Conservation (phyloP, 2,113 vertebrate genomes). For the Sylvilagus bachmani region DNA sequence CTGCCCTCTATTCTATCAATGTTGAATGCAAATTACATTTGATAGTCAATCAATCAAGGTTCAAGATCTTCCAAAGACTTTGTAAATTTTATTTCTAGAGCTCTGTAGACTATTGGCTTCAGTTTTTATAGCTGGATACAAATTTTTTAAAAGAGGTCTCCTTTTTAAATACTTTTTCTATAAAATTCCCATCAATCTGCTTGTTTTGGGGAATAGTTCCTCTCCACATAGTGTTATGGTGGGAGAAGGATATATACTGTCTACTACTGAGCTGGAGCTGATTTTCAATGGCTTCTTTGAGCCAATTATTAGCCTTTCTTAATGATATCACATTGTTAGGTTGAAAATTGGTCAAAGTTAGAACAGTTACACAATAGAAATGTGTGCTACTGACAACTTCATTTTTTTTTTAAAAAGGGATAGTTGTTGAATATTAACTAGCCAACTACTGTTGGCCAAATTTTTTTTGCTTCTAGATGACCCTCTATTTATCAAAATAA, state of each 20-base stretch:
- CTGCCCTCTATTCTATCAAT: neutral
- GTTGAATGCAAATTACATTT: neutral
- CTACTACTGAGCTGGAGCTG: neutral
- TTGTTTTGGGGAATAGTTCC: neutral
- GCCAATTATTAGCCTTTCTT: neutral
- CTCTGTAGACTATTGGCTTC: neutral
- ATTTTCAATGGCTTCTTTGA: neutral
- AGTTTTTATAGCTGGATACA: neutral
- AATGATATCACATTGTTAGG: neutral
- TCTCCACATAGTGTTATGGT: neutral
- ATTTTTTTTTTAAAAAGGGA: neutral
- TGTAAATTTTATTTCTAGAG: neutral
- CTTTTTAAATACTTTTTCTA: neutral
- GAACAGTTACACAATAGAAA: neutral
- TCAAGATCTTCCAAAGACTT: neutral
- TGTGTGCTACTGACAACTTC: neutral
- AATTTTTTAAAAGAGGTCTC: neutral
- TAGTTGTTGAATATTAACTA: neutral
- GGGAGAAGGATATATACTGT: no score
- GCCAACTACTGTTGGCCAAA: neutral
- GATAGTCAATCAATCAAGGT: neutral
- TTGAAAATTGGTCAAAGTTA: neutral
- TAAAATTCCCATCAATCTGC: neutral
- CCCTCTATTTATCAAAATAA: neutral
- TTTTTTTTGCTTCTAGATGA: neutral